These are phyloP conservation scores for Eumaeus atala DNA, from an alignment of 1,140 invertebrate species.

Conservation along the genomic window DNA sequence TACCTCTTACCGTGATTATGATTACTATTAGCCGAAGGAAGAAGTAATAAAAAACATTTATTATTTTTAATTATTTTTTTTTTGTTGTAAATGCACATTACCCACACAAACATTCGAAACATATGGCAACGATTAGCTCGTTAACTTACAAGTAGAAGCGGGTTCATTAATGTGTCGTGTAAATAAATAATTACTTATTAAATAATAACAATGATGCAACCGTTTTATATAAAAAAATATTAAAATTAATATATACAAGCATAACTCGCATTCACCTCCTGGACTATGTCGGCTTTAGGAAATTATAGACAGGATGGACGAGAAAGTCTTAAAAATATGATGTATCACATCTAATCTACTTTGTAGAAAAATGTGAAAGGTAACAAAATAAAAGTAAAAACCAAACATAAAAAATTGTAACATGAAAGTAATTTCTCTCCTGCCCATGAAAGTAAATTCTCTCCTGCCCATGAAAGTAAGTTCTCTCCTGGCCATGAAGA, in stretches of 20 bases:
- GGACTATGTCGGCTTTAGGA: background rate
- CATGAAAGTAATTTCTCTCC: no score
- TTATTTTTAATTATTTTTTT: conserved; percentile 45
- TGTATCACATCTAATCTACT: no score
- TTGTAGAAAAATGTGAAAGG: no score
- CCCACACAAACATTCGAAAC: conserved; percentile 58
- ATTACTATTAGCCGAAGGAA: conserved; percentile 1
- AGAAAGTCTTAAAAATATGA: no score
- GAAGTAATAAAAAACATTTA: conserved; percentile 23
- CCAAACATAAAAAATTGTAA: no score
- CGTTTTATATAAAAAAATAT: conserved; percentile 26
- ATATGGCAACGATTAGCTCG: conserved; percentile 40
- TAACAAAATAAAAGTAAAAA: no score
- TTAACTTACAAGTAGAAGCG: conserved; percentile 58
- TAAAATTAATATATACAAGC: conserved; percentile 26
- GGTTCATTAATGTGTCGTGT: conserved; percentile 45
- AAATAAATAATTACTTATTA: conserved; percentile 59
- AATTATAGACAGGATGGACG: background rate
- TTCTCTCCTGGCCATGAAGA: no score
- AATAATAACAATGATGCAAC: conserved; percentile 48
- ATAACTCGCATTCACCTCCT: background rate
- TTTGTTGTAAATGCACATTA: conserved; percentile 69
- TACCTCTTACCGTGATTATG: no score
- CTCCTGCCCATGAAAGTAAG: no score
- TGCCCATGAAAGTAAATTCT: no score